These are phyloP conservation scores for Agelas oroides DNA, from an alignment of 37 sponge, comb jelly and placozoan species.

Conservation along the genomic window DNA sequence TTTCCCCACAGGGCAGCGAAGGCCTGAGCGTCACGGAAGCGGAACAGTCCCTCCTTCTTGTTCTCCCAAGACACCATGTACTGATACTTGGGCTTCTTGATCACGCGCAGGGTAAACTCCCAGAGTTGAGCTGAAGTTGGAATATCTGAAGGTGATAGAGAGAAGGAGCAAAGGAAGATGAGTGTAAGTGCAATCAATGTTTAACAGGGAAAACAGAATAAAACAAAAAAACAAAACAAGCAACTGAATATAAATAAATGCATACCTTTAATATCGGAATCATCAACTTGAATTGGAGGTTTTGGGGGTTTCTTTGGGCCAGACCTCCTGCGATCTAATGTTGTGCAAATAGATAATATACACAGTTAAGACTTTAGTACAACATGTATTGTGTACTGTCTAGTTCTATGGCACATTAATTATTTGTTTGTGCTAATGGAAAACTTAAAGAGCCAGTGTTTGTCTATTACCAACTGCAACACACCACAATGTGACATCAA, in stretches of 20 bases:
- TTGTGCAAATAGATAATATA: too few species aligned
- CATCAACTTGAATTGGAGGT: slow-evolving; percentile 48
- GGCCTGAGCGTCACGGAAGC: slow-evolving; percentile 80
- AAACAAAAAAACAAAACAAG: slow-evolving; percentile 14
- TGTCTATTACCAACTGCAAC: too few species aligned
- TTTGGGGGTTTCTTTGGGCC: slow-evolving; percentile 28
- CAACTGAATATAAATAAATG: background rate
- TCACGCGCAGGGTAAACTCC: slow-evolving; percentile 77
- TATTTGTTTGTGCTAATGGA: too few species aligned
- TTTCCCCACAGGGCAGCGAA: slow-evolving; percentile 84
- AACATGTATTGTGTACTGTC: too few species aligned
- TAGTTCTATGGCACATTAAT: too few species aligned
- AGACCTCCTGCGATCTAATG: too few species aligned
- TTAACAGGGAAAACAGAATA: background rate
- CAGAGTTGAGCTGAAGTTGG: slow-evolving; percentile 79
- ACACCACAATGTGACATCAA: too few species aligned
- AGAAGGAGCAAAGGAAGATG: slow-evolving; percentile 2
- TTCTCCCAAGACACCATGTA: slow-evolving; percentile 88
- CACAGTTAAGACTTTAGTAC: too few species aligned
- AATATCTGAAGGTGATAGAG: slow-evolving; percentile 49
- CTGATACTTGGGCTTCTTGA: slow-evolving; percentile 74
- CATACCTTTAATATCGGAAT: slow-evolving; percentile 64
- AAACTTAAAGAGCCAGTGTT: too few species aligned
- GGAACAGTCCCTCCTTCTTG: slow-evolving; percentile 75
- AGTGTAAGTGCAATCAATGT: background rate